Base-by-base conservation (phyloP, 2,888 invertebrate genomes). In the Plusia festucae region DNA sequence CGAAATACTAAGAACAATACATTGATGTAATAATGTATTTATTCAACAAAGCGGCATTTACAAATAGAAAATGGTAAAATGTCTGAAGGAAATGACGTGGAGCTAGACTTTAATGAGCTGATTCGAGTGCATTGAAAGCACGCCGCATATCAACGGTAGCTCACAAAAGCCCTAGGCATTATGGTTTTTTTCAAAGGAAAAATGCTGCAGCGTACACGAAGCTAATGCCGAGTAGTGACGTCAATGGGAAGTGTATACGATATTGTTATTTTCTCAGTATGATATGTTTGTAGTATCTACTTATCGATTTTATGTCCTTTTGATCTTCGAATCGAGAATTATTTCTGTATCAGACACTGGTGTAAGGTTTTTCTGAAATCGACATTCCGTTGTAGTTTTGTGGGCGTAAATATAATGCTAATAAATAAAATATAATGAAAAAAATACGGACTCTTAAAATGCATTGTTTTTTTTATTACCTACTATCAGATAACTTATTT, bases 91-190 rank as follows among this genome's bases (percentile, higher is more conserved):
- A 91, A 91, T 90, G 90, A 85, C 71, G 88, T 81, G 77, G 71
- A 88, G 88, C 85, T 88, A 88, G 82, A 84, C 86, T 85, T 85
- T 91, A 91, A 91, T 89, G 91, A 91, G 91, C 90, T 88, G 88
- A 85, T 89, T 88, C 84, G 82, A 88, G 85, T 83, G 86, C 80
- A 82, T 78, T 86, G 88, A 86, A 86, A 83, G 82, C 81, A 79
- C 65, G 75, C 68, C 78, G 79, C 78, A 84, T 84, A 82, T 84
- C 78, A 79, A 79, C 77, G 79, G 75, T 71, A 73, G 63, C 55
- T 70, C 82, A 87, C 84, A 85, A 85, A 82, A 84, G 82, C 79
- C 82, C 82, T 83, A 82, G 82, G 85, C 83, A 85, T 87, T 87
- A 85, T 87, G 74, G 79, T 72, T 83, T 40, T 83, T 40, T 85